These are phyloP conservation scores for Troides aeacus DNA, from an alignment of 2,888 invertebrate genomes.

Conservation along the genomic window DNA sequence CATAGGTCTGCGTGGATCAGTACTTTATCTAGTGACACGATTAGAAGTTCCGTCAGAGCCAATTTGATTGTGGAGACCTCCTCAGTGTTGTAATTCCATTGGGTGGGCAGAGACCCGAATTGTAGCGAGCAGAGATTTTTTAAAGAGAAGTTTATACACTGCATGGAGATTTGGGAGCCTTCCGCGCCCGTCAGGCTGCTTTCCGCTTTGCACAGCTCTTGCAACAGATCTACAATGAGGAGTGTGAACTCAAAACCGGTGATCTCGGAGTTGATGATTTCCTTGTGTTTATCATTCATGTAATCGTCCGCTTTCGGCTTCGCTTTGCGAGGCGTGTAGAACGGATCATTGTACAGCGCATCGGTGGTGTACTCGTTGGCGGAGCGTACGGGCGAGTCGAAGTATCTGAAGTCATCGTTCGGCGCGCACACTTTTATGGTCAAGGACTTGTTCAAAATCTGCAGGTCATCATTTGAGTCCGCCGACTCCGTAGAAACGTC, in stretches of 20 bases:
- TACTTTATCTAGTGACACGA: constrained; percentile 79
- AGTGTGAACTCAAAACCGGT: constrained; percentile 79
- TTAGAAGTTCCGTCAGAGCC: constrained; percentile 78
- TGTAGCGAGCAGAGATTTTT: constrained; percentile 81
- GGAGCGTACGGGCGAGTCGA: constrained; percentile 69
- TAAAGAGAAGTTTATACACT: constrained; percentile 81
- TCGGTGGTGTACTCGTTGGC: constrained; percentile 61
- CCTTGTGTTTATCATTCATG: constrained; percentile 72
- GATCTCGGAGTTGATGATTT: constrained; percentile 75
- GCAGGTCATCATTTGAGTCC: constrained; percentile 74
- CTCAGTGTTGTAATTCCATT: constrained; percentile 47
- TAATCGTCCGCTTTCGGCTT: constrained; percentile 77
- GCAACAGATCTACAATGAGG: constrained; percentile 78
- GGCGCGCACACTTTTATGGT: constrained; percentile 79
- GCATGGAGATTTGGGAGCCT: constrained; percentile 78
- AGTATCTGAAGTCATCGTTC: constrained; percentile 82
- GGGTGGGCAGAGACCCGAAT: constrained; percentile 72
- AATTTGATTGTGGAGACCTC: constrained; percentile 76
- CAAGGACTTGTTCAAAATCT: constrained; percentile 72
- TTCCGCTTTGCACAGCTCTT: constrained; percentile 77
- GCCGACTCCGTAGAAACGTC: constrained; percentile 69
- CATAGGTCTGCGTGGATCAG: constrained; percentile 75
- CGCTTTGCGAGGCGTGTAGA: constrained; percentile 55
- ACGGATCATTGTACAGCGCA: constrained; percentile 55
- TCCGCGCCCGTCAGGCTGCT: constrained; percentile 74